These are phyloP conservation scores for Drosophila ananassae DNA, from an alignment of 1,140 invertebrate species.

Conservation along the genomic window DNA sequence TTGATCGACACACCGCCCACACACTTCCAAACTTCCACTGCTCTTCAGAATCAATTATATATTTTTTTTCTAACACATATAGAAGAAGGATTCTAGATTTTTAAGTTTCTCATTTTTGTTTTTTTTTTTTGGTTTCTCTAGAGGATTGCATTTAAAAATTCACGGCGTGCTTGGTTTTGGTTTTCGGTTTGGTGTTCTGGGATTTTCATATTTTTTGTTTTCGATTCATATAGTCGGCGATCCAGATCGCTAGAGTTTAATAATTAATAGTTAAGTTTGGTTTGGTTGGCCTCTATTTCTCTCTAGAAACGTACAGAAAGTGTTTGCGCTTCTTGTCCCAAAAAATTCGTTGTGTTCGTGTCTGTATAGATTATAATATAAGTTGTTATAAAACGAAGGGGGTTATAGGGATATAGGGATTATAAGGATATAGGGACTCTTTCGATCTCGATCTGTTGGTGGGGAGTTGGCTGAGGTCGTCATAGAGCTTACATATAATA, in stretches of 20 bases:
- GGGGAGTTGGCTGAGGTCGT: constrained; percentile 35
- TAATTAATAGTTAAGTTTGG: constrained; percentile 14
- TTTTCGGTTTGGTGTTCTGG: constrained; percentile 14
- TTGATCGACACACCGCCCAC: constrained; percentile 19
- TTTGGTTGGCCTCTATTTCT: constrained; percentile 27
- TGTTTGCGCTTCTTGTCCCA: constrained; percentile 1
- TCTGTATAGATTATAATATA: constrained; percentile 24
- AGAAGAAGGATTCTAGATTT: constrained; percentile 14
- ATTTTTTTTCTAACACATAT: constrained; percentile 20
- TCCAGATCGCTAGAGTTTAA: constrained; percentile 10
- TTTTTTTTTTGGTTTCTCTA: constrained; percentile 14
- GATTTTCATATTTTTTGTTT: constrained; percentile 8
- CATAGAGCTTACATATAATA: constrained; percentile 35
- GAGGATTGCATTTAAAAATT: constrained; percentile 16
- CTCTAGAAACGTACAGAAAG: constrained; percentile 7
- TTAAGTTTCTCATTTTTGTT: constrained; percentile 1
- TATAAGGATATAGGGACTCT: constrained; percentile 11
- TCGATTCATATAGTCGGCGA: constrained; percentile 18
- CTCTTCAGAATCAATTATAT: constrained; percentile 1
- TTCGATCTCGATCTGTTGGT: constrained; percentile 20
- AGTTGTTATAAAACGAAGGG: constrained; percentile 26
- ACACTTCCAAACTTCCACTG: constrained; percentile 1
- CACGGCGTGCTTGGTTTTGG: constrained; percentile 29
- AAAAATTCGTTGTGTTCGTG: constrained; percentile 58
- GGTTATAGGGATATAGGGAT: not conserved